Percentiles rank a stretch among this genome's conserved stretches.
phyloP scores from a whole-genome alignment of 2,113 vertebrate genomes.

The Phoxinus phoxinus region DNA sequence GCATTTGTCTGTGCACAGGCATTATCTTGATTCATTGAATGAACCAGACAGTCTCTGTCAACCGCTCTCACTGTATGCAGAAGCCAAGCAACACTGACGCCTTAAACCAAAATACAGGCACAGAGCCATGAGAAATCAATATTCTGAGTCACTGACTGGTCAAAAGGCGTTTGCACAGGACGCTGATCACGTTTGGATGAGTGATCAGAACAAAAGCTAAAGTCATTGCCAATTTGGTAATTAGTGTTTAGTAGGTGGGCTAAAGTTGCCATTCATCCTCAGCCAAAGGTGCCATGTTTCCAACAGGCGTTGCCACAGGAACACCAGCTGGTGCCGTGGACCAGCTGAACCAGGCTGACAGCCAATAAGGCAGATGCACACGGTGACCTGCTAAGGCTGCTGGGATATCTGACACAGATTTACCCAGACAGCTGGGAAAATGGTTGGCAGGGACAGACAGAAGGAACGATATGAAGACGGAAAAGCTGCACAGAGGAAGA shows the following conservation, averaged over 20 bases:
- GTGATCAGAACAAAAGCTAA: slow-evolving; percentile 41
- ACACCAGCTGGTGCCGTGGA: slow-evolving; percentile 70
- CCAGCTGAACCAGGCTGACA: slow-evolving; percentile 67
- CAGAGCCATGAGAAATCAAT: slow-evolving; percentile 46
- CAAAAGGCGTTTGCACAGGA: slow-evolving; percentile 45
- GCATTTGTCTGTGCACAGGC: not conserved
- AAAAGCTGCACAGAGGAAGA: slow-evolving; percentile 9
- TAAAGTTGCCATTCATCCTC: slow-evolving; percentile 62
- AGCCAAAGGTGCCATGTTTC: slow-evolving; percentile 66
- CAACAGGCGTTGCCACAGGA: slow-evolving; percentile 60
- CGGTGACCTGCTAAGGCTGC: slow-evolving; percentile 69
- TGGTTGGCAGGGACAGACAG: slow-evolving; percentile 53
- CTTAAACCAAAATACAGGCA: slow-evolving; percentile 39
- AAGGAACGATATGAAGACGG: slow-evolving; percentile 19
- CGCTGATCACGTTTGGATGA: slow-evolving; percentile 21
- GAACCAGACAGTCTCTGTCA: not conserved
- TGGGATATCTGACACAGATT: slow-evolving; percentile 66
- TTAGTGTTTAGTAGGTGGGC: slow-evolving; percentile 58
- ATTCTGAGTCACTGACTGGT: slow-evolving; percentile 52
- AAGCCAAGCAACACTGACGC: slow-evolving; percentile 23
- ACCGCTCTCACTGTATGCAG: not conserved
- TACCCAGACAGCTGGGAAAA: slow-evolving; percentile 66
- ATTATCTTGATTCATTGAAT: not conserved
- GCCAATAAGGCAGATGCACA: slow-evolving; percentile 66
- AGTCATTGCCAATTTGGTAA: slow-evolving; percentile 55